Evolutionary conservation across 1,140 invertebrate genomes (phyloP), one percentile per base, ranked within the genome.

Genomic region (Drosophila guanche): DNA sequence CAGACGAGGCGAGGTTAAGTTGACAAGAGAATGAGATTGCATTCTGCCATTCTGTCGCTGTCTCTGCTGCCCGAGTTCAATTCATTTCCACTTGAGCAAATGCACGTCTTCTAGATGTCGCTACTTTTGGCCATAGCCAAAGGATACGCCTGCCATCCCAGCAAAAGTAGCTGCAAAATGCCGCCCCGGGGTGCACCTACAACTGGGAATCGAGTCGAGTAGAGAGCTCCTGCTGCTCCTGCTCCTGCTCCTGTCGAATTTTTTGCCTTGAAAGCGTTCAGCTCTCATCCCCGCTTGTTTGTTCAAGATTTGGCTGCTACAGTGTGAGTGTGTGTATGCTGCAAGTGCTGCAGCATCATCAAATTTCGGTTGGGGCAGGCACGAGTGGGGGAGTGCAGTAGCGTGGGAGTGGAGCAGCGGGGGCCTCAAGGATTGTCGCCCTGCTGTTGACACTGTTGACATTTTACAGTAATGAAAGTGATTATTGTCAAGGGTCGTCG

Each of bases 81-180:
- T 88, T 88, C 83, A 88, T 88, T 88, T 88, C 84, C 83, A 88
- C 83, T 88, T 89, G 83, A 88, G 79, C 84, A 88, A 88, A 74
- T 88, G 84, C 83, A 88, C 71, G 84, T 83, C 83, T 88, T 79
- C 77, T 76, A 79, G 83, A 72, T 69, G 41, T 59, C 37, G 56
- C 54, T 61, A 51, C 52, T 57, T 72, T 72, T 46, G 57, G 68
- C 14, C 51, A 68, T 68, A 68, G 65, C 65, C 65, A 56, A 68
- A 55, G 65, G 62, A 56, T 27, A 68, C 67, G 48, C 37, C 50
- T 43, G 20, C 14, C 25, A 41, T 27, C 7, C 20, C 12, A 37
- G 65, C 65, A 76, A 68, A 78, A 88, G 83, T 86, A 88, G 83
- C 81, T 88, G 62, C 60, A 83, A 81, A 78, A 78, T 73, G 81